phyloP scores from a whole-genome alignment of 2,888 invertebrate species.

The Steinernema hermaphroditum region DNA sequence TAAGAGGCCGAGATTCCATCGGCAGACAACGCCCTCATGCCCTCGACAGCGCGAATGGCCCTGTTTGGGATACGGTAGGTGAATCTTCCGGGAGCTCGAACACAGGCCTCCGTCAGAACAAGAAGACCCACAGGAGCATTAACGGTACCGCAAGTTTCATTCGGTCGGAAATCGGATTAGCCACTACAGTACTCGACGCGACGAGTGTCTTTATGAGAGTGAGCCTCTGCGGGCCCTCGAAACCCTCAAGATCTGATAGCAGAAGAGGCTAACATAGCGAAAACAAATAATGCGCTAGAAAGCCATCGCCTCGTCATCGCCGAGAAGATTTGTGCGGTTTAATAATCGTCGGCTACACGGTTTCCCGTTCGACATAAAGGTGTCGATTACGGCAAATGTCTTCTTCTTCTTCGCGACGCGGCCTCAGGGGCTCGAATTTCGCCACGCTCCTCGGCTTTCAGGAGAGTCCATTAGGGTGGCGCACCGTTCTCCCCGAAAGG shows the following conservation, averaged over 20 bases:
- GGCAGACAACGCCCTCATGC: too few species aligned
- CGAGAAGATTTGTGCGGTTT: conserved; percentile 24
- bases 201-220: neutral
- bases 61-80: too few species aligned
- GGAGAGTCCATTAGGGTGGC: conserved; percentile 18
- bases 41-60: too few species aligned
- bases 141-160: too few species aligned
- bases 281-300: conserved; percentile 13
- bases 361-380: conserved; percentile 6
- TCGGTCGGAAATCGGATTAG: neutral
- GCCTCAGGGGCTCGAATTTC: conserved; percentile 3
- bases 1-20: too few species aligned
- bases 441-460: neutral
- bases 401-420: neutral
- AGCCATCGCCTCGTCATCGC: neutral
- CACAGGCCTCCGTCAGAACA: too few species aligned
- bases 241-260: conserved; percentile 18
- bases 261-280: conserved; percentile 10
- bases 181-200: conserved; percentile 12
- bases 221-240: neutral
- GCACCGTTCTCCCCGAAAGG: neutral
- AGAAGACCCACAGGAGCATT: too few species aligned
- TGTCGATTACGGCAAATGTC: conserved; percentile 30
- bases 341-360: conserved; percentile 23
- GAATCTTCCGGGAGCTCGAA: too few species aligned